phyloP scores from a whole-genome alignment of 2,888 invertebrate genomes.

The Ligdia adustata region DNA sequence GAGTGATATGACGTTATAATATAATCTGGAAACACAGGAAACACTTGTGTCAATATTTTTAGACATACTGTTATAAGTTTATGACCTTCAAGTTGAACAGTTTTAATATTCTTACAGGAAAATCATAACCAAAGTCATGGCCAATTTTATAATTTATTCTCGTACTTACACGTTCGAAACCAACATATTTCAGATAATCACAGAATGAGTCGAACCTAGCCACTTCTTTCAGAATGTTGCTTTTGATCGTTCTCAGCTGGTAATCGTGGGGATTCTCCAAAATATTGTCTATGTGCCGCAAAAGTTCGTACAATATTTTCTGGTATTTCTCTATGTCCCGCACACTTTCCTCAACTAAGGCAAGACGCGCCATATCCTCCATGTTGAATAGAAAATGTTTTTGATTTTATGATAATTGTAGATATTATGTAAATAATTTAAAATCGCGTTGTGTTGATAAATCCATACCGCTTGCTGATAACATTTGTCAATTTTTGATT shows the following conservation, averaged over 20 bases:
- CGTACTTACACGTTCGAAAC: slow-evolving; percentile 63
- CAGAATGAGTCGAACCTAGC: slow-evolving; percentile 52
- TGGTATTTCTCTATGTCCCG: slow-evolving; percentile 56
- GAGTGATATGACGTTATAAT: neutral
- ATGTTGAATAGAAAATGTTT: slow-evolving; percentile 48
- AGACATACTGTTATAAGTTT: too few species aligned
- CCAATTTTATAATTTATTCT: slow-evolving; percentile 14
- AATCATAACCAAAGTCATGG: neutral
- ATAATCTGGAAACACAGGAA: neutral
- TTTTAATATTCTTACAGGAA: too few species aligned
- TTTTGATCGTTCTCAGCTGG: slow-evolving; percentile 57
- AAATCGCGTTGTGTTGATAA: slow-evolving; percentile 40
- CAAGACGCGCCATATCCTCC: slow-evolving; percentile 77
- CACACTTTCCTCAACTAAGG: slow-evolving; percentile 68
- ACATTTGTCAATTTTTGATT: slow-evolving; percentile 72
- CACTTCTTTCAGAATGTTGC: slow-evolving; percentile 51
- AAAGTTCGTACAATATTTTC: slow-evolving; percentile 62
- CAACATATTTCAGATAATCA: slow-evolving; percentile 71
- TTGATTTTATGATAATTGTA: slow-evolving; percentile 25
- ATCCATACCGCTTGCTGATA: slow-evolving; percentile 39
- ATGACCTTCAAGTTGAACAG: too few species aligned
- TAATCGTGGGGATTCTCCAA: slow-evolving; percentile 70
- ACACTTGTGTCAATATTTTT: too few species aligned
- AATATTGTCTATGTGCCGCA: slow-evolving; percentile 58
- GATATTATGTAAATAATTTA: slow-evolving; percentile 31